These are phyloP conservation scores for Sericinus montela DNA, from an alignment of 2,888 invertebrate species.

Conservation along the genomic window DNA sequence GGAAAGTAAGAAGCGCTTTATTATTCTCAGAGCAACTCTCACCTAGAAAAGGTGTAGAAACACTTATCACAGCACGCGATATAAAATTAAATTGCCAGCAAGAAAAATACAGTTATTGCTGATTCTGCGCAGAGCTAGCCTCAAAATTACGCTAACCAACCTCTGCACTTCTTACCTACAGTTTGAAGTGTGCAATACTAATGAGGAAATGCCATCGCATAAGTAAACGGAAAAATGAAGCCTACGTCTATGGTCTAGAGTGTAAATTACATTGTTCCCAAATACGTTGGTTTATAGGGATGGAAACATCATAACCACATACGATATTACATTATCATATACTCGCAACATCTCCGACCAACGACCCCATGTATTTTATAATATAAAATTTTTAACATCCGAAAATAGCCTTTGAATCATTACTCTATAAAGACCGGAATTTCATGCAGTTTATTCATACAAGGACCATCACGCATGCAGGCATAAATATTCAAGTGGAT, in stretches of 20 bases:
- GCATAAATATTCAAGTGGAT: conserved; percentile 6
- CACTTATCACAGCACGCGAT: conserved; percentile 3
- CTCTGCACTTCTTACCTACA: conserved; percentile 5
- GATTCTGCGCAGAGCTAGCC: conserved; percentile 1
- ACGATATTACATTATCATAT: conserved; percentile 7
- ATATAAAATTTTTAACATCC: conserved; percentile 8
- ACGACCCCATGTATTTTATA: conserved; percentile 1
- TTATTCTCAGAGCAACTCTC: neutral
- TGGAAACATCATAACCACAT: neutral
- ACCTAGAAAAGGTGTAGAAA: conserved; percentile 1
- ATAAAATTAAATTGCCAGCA: conserved; percentile 15
- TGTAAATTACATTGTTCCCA: neutral
- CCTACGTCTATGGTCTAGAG: neutral
- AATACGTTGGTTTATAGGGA: neutral
- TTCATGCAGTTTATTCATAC: neutral
- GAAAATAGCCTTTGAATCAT: conserved; percentile 11
- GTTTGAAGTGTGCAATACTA: conserved; percentile 11
- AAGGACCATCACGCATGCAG: neutral
- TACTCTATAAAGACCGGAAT: conserved; percentile 3
- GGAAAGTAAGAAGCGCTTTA: conserved; percentile 9
- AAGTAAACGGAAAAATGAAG: neutral
- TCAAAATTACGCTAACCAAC: conserved; percentile 5
- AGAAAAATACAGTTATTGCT: conserved; percentile 12
- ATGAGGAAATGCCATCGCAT: neutral
- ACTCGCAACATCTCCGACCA: conserved; percentile 1